Evolutionary conservation across 2,888 invertebrate genomes (phyloP), one percentile per base, ranked within the genome.

Genomic region (Sinodicranocentrus sp.): DNA sequence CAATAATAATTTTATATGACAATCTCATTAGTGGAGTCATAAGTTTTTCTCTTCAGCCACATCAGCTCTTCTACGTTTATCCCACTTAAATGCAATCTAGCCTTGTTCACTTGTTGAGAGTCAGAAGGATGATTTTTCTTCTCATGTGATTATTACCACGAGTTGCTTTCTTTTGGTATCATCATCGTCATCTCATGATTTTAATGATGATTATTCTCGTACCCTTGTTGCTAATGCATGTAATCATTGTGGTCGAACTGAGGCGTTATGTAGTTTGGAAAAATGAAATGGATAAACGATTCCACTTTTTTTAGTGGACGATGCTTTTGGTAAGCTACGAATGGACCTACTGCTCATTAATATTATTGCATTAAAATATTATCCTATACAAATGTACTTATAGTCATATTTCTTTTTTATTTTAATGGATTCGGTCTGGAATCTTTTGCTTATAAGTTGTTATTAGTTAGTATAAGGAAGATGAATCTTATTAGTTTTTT

Each of bases 1-100:
- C 87, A 85, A 85, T 85, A 86, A 88, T 88, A 88, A 88, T 88
- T 88, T 87, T 87, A 88, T 87, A 88, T 87, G 88, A 88, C 88
- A 88, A 87, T 87, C 88, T 88, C 88, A 88, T 88, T 88, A 88
- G 87, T 78, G 65, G 76, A 83, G 77, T 70, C 78, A 79, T 85
- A 77, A 82, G 72, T 79, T 84, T 73, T 73, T 63, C 75, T 52
- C 44, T 28, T 21, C 39, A 26, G 26, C 78, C 21, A 23, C 59
- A 73, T 71, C 48, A 52, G 19, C 54, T 70, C 71, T 54, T 25
- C 52, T 39, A 73, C 48, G 28, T 23, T 57, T 52, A 61, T 71
- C 25, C 71, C 54, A 33, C 44, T 63, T 71, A 79, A 79, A 80
- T 52, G 52, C 77, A 63, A 79, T 63, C 61, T 44, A 23, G 39